Conservation (phyloP, 2,797 vertebrate genomes). For the Lindbergichthys nudifrons region DNA sequence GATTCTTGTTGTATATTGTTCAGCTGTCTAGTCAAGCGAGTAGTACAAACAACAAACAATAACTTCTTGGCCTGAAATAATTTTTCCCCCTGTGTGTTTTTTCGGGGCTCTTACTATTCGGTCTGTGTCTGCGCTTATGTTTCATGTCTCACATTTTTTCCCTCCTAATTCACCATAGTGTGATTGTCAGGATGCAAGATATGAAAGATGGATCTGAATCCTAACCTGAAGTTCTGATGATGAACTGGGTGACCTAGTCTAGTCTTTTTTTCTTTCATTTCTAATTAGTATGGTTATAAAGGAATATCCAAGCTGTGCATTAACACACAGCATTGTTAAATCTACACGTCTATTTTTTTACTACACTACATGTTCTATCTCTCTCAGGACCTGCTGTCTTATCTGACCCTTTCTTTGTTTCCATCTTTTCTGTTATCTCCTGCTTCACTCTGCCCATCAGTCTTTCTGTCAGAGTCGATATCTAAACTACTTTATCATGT, state of each 20-base stretch:
- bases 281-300: slow-evolving; percentile 19
- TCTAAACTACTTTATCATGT: slow-evolving; percentile 10
- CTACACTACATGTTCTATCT: background rate
- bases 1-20: background rate
- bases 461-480: background rate
- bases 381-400: background rate
- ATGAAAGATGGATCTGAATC: slow-evolving; percentile 30
- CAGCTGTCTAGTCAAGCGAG: background rate
- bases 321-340: slow-evolving; percentile 21
- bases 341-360: background rate
- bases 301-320: slow-evolving; percentile 5
- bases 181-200: slow-evolving; percentile 7
- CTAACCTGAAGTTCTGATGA: slow-evolving; percentile 19
- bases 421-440: slow-evolving; percentile 9
- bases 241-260: slow-evolving; percentile 43
- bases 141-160: slow-evolving; percentile 20
- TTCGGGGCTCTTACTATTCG: slow-evolving; percentile 15
- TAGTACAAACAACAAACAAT: slow-evolving; percentile 6
- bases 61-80: slow-evolving; percentile 12
- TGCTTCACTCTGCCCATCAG: slow-evolving; percentile 2
- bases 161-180: slow-evolving; percentile 19
- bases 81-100: slow-evolving; percentile 5
- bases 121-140: slow-evolving; percentile 8
- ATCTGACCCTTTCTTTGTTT: background rate
- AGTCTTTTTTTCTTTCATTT: slow-evolving; percentile 7